These are phyloP conservation scores for Drosophila lowei DNA, from an alignment of 1,140 invertebrate genomes.

Conservation along the genomic window DNA sequence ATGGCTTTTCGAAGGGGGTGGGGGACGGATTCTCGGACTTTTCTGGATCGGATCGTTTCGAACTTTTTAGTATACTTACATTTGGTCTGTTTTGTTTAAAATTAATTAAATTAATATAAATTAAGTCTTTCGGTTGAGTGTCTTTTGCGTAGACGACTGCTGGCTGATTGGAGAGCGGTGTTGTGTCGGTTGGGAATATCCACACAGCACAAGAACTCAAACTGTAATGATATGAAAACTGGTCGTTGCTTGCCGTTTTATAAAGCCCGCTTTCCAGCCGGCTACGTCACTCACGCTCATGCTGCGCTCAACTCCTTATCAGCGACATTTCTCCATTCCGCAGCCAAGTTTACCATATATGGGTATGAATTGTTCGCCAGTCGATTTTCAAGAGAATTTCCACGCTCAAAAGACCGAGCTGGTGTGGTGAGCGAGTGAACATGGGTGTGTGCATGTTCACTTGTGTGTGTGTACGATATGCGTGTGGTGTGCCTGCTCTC, in stretches of 20 bases:
- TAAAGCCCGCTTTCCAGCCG: slow-evolving; percentile 63
- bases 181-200: slow-evolving; percentile 74
- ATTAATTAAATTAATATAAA: slow-evolving; percentile 83
- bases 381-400: slow-evolving; percentile 60
- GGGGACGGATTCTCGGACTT: slow-evolving; percentile 1
- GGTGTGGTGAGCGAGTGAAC: neutral
- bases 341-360: slow-evolving; percentile 81
- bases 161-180: slow-evolving; percentile 63
- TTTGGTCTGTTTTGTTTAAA: slow-evolving; percentile 78
- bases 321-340: slow-evolving; percentile 55
- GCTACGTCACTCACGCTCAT: slow-evolving; percentile 35
- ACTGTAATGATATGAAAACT: slow-evolving; percentile 83
- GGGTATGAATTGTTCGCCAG: slow-evolving; percentile 71
- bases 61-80: slow-evolving; percentile 65
- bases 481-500: slow-evolving; percentile 28
- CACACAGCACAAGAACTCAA: slow-evolving; percentile 83
- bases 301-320: slow-evolving; percentile 57
- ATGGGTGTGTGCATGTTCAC: slow-evolving; percentile 10
- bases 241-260: slow-evolving; percentile 74
- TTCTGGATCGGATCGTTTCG: slow-evolving; percentile 6
- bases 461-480: slow-evolving; percentile 22
- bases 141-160: slow-evolving; percentile 71
- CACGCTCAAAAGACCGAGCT: slow-evolving; percentile 8
- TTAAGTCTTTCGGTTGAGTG: slow-evolving; percentile 81
- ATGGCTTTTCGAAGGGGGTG: neutral